A percentile compares a stretch with the other conserved stretches of the same genome.
phyloP scores from a whole-genome alignment of 92 coral and sea anemone species.

The Hydrozoanthus gracilis region DNA sequence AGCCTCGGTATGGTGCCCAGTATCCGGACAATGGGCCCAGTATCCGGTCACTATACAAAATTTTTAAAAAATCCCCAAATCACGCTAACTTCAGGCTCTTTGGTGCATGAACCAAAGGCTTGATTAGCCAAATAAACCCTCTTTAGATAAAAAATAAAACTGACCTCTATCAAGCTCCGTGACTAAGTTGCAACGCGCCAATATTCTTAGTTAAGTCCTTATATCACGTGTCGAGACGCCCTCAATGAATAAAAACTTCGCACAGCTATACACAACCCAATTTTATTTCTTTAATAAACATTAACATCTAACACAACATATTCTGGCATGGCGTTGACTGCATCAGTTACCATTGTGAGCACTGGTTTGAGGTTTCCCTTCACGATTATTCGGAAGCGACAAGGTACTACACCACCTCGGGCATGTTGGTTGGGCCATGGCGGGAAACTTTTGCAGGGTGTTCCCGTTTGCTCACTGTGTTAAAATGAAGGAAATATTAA shows the following conservation, averaged over 20 bases:
- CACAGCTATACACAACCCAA: too few relatives aligned
- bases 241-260: too few relatives aligned
- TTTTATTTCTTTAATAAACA: neutral
- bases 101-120: too few relatives aligned
- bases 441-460: conserved; percentile 2
- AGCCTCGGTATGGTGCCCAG: too few relatives aligned
- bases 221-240: neutral
- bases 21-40: too few relatives aligned
- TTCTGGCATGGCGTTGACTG: conserved; percentile 22
- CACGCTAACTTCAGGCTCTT: too few relatives aligned
- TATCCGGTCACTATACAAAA: too few relatives aligned
- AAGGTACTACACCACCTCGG: conserved; percentile 61
- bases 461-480: neutral
- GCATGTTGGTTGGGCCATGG: conserved; percentile 54
- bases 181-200: too few relatives aligned
- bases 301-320: too few relatives aligned
- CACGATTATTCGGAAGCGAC: conserved; percentile 44
- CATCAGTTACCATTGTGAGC: conserved; percentile 1
- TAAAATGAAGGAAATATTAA: neutral
- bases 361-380: conserved; percentile 22
- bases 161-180: neutral
- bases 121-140: too few relatives aligned
- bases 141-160: too few relatives aligned
- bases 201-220: too few relatives aligned
- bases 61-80: neutral